Conservation (phyloP, 2,113 vertebrate genomes). For the Ptilonorhynchus violaceus region DNA sequence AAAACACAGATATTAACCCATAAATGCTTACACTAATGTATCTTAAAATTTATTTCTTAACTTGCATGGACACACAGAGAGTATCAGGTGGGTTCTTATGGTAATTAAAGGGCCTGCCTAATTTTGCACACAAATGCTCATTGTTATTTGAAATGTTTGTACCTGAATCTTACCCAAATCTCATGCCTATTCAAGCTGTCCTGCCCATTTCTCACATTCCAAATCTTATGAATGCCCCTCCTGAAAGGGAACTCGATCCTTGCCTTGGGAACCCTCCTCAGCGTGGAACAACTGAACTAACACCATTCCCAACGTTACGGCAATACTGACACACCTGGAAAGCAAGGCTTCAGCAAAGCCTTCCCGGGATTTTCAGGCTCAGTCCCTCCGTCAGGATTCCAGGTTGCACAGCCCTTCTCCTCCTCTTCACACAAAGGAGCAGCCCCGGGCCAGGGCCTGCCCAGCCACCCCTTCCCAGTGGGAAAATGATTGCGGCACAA, state of each 20-base stretch:
- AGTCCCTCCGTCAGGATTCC: neutral
- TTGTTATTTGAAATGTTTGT: rapidly evolving
- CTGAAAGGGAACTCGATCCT: neutral
- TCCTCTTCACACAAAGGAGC: slow-evolving; percentile 54
- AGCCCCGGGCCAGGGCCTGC: neutral
- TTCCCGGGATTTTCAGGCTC: neutral
- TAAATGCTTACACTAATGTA: neutral
- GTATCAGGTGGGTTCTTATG: neutral
- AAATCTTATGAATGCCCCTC: neutral
- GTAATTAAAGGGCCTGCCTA: neutral
- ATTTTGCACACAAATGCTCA: neutral
- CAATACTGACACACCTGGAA: rapidly evolving
- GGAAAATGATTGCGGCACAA: slow-evolving; percentile 75
- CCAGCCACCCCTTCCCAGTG: slow-evolving; percentile 47
- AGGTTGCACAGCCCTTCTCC: slow-evolving; percentile 12
- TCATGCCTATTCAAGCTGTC: neutral
- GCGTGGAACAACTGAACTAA: neutral
- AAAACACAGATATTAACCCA: neutral
- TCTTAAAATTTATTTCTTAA: neutral
- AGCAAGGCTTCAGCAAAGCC: neutral
- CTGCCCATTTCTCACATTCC: neutral
- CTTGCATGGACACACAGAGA: neutral
- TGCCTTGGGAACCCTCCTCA: neutral
- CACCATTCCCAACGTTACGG: neutral
- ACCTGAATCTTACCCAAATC: neutral